Evolutionary conservation across 2,797 vertebrate genomes (phyloP), one percentile per base, ranked within the genome.

Genomic region (Acestrorhynchus altus): DNA sequence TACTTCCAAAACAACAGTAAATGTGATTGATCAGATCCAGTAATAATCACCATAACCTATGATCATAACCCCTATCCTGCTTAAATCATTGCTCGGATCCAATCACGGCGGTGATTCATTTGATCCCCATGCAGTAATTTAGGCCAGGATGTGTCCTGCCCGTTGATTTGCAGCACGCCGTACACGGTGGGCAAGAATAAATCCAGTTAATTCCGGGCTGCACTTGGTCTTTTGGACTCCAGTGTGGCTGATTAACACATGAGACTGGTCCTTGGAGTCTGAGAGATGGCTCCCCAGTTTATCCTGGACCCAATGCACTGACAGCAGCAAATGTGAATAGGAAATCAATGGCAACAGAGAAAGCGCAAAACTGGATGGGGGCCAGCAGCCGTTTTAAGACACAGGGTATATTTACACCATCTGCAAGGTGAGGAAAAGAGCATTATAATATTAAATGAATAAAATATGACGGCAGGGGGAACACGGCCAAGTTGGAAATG

Each of bases 391-490:
- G 77, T 88, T 74, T 86, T 79, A 75, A 85, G 78, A 84, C 77
- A 83, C 59, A 59, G 74, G 61, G 52, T 78, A 83, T 81, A 74
- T 86, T 75, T 82, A 84, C 83, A 84, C 76, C 81, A 70, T 81
- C 84, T 66, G 78, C 85, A 83, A 81, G 80, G 51, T 84, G 81
- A 87, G 84, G 79, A 83, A 79, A 87, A 79, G 80, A 86, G 85
- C 88, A 88, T 88, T 86, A 86, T 83, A 88, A 87, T 88, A 90
- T 88, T 86, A 87, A 85, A 91, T 90, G 83, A 90, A 89, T 91
- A 88, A 91, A 89, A 90, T 84, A 91, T 92, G 87, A 90, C 84
- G 81, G 44, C 75, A 70, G 75, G 78, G 85, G 84, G 80, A 87
- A 85, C 47, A 39, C 72, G 44, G 88, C 86, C 85, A 80, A 44